Evolutionary conservation across 1,140 invertebrate genomes (phyloP).

Genomic region (Mya arenaria): DNA sequence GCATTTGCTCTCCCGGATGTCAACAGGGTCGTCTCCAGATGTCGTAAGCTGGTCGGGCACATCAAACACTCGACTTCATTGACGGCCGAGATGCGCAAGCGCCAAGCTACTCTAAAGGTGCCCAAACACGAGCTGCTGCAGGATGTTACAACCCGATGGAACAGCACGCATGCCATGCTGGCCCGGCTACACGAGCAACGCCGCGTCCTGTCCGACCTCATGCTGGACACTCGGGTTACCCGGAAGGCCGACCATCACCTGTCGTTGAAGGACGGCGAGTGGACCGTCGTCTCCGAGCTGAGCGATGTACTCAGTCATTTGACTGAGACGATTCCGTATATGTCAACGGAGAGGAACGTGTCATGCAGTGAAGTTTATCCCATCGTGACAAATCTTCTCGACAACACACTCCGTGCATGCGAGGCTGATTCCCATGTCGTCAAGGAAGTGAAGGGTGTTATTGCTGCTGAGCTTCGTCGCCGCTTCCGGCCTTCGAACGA

Average conservation of each 20-base stretch:
- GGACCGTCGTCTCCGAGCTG: constrained; percentile 12
- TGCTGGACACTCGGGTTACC: constrained; percentile 10
- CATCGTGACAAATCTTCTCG: constrained; percentile 15
- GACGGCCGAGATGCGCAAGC: constrained; percentile 23
- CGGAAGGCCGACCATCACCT: constrained; percentile 15
- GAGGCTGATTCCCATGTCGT: neutral
- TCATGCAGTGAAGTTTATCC: constrained; percentile 20
- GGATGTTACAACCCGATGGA: constrained; percentile 67
- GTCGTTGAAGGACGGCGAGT: constrained; percentile 20
- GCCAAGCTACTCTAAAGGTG: constrained; percentile 55
- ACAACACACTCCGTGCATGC: neutral
- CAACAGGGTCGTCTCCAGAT: constrained; percentile 22
- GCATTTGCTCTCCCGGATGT: constrained; percentile 22
- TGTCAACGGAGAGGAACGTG: constrained; percentile 4
- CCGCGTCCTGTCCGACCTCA: constrained; percentile 32
- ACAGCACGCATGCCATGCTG: constrained; percentile 66
- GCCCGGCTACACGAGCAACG: constrained; percentile 59
- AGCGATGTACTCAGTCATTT: constrained; percentile 9
- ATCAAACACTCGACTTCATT: constrained; percentile 48
- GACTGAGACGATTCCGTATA: constrained; percentile 23
- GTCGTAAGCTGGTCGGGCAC: constrained; percentile 46
- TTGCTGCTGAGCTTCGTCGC: neutral
- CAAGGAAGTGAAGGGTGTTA: neutral
- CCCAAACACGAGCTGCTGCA: constrained; percentile 60
- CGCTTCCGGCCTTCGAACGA: neutral